Conservation (phyloP, 2,797 vertebrate genomes). For the Spinus olivaceus region DNA sequence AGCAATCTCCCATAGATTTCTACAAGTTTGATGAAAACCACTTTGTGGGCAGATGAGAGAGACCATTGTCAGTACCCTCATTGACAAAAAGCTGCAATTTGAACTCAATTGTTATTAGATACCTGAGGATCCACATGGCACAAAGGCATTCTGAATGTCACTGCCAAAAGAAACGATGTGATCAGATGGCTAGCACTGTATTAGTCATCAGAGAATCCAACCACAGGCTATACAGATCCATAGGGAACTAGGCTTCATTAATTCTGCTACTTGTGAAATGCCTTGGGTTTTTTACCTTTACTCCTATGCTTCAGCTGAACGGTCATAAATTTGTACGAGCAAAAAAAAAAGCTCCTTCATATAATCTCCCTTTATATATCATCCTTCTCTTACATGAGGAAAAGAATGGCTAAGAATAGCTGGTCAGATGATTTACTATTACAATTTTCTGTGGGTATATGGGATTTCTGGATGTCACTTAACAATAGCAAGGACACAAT, state of each 20-base stretch:
- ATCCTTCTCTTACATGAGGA: slow-evolving; percentile 33
- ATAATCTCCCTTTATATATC: slow-evolving; percentile 48
- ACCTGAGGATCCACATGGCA: not conserved
- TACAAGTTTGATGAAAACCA: not conserved
- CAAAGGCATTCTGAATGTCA: slow-evolving; percentile 8
- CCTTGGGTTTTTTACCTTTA: slow-evolving; percentile 49
- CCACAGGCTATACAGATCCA: slow-evolving; percentile 7
- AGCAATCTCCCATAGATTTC: not conserved
- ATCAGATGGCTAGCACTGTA: not conserved
- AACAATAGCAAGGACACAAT: slow-evolving; percentile 61
- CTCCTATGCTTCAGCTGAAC: not conserved
- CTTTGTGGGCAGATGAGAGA: not conserved
- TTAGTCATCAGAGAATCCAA: slow-evolving; percentile 56
- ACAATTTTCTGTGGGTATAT: slow-evolving; percentile 62
- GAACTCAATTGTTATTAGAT: slow-evolving; percentile 7
- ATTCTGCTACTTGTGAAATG: slow-evolving; percentile 28
- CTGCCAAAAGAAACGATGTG: slow-evolving; percentile 21
- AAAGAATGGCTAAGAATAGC: slow-evolving; percentile 54
- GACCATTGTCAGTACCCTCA: not conserved
- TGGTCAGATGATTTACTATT: slow-evolving; percentile 68
- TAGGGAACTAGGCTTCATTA: slow-evolving; percentile 53
- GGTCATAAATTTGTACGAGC: not conserved
- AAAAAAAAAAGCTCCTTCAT: slow-evolving; percentile 27
- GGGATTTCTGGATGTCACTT: slow-evolving; percentile 59
- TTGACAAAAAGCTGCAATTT: slow-evolving; percentile 12